These are phyloP conservation scores for Drosophila lacertosa DNA, from an alignment of 1,140 invertebrate species.

Conservation along the genomic window DNA sequence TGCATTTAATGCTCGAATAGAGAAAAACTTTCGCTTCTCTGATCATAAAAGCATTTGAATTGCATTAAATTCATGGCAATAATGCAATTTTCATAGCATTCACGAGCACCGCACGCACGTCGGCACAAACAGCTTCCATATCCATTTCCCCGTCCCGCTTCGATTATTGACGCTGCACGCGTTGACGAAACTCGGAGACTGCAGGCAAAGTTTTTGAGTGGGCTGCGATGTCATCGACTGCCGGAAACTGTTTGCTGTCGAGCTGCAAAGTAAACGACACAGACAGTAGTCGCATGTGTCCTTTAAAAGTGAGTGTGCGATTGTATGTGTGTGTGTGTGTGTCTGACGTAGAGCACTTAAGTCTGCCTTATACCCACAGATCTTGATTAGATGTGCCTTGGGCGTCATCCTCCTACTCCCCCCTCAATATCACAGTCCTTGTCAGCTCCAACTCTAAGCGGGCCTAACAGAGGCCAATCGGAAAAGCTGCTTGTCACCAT, in stretches of 20 bases:
- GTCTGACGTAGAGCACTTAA: constrained; percentile 54
- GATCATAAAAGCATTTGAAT: constrained; percentile 58
- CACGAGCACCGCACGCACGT: constrained; percentile 23
- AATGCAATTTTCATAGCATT: constrained; percentile 61
- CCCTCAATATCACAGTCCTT: constrained; percentile 5
- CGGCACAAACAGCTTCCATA: neutral
- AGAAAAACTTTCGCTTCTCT: constrained; percentile 6
- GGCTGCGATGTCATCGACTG: constrained; percentile 20
- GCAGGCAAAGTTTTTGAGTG: neutral
- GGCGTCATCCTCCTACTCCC: constrained; percentile 24
- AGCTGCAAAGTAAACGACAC: constrained; percentile 38
- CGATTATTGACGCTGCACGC: constrained; percentile 20
- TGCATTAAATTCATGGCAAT: constrained; percentile 58
- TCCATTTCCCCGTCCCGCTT: neutral
- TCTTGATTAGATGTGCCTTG: constrained; percentile 64
- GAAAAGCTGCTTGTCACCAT: neutral
- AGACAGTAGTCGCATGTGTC: constrained; percentile 2
- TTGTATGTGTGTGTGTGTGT: constrained; percentile 17
- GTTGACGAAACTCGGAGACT: constrained; percentile 9
- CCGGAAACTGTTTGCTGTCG: constrained; percentile 52
- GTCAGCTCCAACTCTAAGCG: neutral
- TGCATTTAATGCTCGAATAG: constrained; percentile 12
- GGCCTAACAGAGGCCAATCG: neutral
- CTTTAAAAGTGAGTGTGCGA: neutral
- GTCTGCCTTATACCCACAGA: constrained; percentile 47